Evolutionary conservation across 1,140 invertebrate species (phyloP).

Genomic region (Macrocentrus cingulum): DNA sequence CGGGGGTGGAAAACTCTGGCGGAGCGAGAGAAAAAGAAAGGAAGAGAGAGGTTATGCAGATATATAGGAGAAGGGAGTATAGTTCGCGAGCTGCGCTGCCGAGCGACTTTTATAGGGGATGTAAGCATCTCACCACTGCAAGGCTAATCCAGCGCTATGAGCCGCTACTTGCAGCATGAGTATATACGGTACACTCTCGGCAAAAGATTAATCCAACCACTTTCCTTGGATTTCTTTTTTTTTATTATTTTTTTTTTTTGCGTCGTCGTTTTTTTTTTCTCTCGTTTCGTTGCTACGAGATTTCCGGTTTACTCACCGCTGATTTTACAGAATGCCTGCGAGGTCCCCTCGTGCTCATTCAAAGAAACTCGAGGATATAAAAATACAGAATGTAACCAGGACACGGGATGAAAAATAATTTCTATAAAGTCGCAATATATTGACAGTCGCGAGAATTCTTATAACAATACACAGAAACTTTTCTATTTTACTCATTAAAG

Average conservation of each 20-base stretch:
- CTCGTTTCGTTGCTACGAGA: conserved; percentile 11
- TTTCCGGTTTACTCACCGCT: conserved; percentile 15
- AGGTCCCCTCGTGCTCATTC: neutral
- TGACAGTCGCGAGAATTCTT: too few relatives aligned
- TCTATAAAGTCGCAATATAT: too few relatives aligned
- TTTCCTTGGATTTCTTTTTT: conserved; percentile 22
- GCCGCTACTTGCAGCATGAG: conserved; percentile 51
- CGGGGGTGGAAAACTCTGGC: conserved; percentile 1
- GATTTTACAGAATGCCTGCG: conserved; percentile 6
- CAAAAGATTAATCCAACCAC: conserved; percentile 9
- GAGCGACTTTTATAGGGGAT: conserved; percentile 50
- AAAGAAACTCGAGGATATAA: too few relatives aligned
- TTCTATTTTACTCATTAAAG: too few relatives aligned
- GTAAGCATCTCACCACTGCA: conserved; percentile 56
- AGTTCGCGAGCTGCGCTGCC: too few relatives aligned
- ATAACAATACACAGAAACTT: too few relatives aligned
- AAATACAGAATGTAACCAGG: too few relatives aligned
- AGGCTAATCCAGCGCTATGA: conserved; percentile 57
- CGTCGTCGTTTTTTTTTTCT: conserved; percentile 14
- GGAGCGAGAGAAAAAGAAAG: conserved; percentile 41
- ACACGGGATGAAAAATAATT: too few relatives aligned
- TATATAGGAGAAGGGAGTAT: conserved; percentile 25
- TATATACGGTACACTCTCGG: conserved; percentile 47
- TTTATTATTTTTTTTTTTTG: conserved; percentile 22
- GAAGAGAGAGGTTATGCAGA: conserved; percentile 25